These are phyloP conservation scores for Centroberyx gerrardi DNA, from an alignment of 2,797 vertebrate species.

Conservation along the genomic window DNA sequence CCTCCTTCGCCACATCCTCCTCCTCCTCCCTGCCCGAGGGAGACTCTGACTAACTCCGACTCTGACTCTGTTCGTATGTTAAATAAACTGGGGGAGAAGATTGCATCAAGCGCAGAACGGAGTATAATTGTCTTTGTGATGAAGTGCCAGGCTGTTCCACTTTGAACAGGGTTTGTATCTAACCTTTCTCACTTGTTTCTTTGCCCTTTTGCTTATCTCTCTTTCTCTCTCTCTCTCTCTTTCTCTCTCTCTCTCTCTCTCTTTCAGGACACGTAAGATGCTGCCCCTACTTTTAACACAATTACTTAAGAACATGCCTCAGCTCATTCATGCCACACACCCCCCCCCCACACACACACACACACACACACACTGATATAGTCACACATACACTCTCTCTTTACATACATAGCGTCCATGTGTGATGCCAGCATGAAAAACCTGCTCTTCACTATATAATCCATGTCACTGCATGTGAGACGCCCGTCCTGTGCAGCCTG, in stretches of 20 bases:
- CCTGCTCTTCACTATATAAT: conserved; percentile 8
- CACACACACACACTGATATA: neutral
- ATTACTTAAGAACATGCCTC: neutral
- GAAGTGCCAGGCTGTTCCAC: neutral
- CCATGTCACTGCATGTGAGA: conserved; percentile 23
- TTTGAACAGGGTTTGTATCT: neutral
- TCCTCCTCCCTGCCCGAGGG: conserved; percentile 33
- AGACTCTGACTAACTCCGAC: conserved; percentile 19
- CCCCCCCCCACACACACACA: neutral
- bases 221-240: no score
- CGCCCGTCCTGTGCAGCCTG: neutral
- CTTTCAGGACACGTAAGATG: neutral
- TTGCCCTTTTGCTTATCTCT: neutral
- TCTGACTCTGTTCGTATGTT: conserved; percentile 23
- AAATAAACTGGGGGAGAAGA: conserved; percentile 8
- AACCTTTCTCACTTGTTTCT: neutral
- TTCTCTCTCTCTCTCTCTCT: neutral
- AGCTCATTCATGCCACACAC: no score
- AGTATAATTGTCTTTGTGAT: conserved; percentile 21
- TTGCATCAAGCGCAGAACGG: neutral
- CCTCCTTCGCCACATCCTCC: conserved; percentile 26
- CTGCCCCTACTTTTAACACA: neutral
- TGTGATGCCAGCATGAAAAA: conserved; percentile 29
- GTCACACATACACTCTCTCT: neutral
- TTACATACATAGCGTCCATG: neutral